Evolutionary conservation across 1,140 invertebrate species (phyloP), one percentile per base, ranked within the genome.

Genomic region (Drosophila arizonae): DNA sequence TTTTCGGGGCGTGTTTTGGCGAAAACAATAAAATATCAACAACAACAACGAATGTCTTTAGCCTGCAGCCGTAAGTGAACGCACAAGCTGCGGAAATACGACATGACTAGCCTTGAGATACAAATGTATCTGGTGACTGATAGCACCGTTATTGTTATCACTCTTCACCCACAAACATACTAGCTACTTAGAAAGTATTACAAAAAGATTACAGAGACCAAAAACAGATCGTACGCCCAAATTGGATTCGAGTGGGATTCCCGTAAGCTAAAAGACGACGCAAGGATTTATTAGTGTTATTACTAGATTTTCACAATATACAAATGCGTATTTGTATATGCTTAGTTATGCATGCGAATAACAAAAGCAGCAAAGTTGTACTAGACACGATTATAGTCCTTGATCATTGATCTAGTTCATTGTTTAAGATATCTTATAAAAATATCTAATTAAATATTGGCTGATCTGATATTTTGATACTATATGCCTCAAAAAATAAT

Each of bases 101-200:
- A 45, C 33, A 60, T 30, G 36, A 11, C 36, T 76, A 56, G 57
- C 76, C 70, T 86, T 87, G 67, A 76, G 76, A 78, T 74, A 73
- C 69, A 82, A 67, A 73, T 71, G 81, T 73, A 66, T 73, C 61
- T 78, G 62, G 69, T 52, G 41, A 61, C 74, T 60, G 57, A 65
- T 65, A 66, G 45, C 33, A 45, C 9, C 21, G 54, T n/a, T 60
- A 68, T 81, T 81, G 67, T 81, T 81, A 86, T 71, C 69, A 75
- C 71, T 77, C 64, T 60, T 55, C 15, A 52, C 39, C 41, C 15
- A 21, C 39, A 68, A 65, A 15, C 10, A 30, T 39, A 43, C 3
- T 57, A 2, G 11, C 55, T 45, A n/a, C 24, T 15, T 45, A 57
- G 24, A 15, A 57, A 57, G 39, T 4, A 13, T 1, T 11, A 3